phyloP scores from a whole-genome alignment of 2,113 vertebrate species.

The Sialia sialis region DNA sequence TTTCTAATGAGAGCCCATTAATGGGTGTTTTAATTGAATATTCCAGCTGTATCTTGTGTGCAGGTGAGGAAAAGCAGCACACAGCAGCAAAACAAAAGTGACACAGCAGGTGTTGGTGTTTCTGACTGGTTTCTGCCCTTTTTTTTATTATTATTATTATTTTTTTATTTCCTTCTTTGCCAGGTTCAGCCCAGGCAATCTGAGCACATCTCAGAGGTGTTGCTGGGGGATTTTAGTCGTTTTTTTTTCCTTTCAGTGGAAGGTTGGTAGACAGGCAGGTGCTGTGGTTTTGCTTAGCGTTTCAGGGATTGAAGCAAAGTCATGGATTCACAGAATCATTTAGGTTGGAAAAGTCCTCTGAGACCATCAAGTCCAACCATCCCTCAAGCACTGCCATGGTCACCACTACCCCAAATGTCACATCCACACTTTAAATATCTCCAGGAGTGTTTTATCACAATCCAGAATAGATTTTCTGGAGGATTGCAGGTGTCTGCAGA shows the following conservation, averaged over 20 bases:
- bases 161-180: background rate
- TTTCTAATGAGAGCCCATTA: background rate
- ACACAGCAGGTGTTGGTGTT: background rate
- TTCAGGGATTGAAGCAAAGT: background rate
- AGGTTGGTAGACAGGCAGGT: background rate
- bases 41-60: background rate
- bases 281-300: background rate
- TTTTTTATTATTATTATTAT: background rate
- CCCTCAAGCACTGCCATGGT: background rate
- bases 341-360: background rate
- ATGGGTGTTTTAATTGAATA: background rate
- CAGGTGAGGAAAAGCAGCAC: background rate
- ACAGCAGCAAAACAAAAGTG: too few relatives aligned
- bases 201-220: accelerated
- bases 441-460: background rate
- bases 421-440: background rate
- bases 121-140: background rate
- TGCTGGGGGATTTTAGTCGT: background rate
- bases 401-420: background rate
- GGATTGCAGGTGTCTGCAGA: background rate
- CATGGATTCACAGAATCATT: background rate
- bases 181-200: background rate
- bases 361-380: background rate
- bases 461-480: background rate
- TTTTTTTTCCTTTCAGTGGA: background rate